Evolutionary conservation across 2,113 vertebrate species (phyloP), one percentile per base, ranked within the genome.

Genomic region (Corapipo altera): DNA sequence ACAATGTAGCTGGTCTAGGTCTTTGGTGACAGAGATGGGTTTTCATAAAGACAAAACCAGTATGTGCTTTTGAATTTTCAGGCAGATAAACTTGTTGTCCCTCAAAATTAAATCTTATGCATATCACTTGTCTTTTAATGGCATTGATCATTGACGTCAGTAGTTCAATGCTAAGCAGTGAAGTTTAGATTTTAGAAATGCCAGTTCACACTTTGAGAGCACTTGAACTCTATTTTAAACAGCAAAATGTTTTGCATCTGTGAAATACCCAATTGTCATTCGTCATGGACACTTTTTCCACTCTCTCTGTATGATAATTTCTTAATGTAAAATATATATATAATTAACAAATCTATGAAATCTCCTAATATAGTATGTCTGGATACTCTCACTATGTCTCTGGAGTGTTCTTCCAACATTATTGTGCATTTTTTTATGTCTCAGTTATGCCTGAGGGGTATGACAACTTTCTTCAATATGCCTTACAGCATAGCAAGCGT

Each of bases 401-500:
- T 78, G 66, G 39, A 71, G 24, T 79, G 57, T 91, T 93, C 75
- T 48, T 94, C 64, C 89, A 43, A 92, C 54, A 92, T 89, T 92
- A 39, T 91, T 91, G 54, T 77, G 77, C 55, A 71, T 73, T 94
- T 96, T 87, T 77, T 43, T 82, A 52, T 97, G 79, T 73, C 80
- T 96, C 92, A 72, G 41, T 94, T 97, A 95, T 90, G 84, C 91
- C 69, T 89, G 72, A 92, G 79, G 81, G 95, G 70, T 81, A 89
- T 96, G 95, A 95, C 97, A 95, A 94, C 86, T 96, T 96, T 85
- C 69, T 96, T 76, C 74, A 78, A 6, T 95, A 85, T 70, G 82
- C 95, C 89, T 92, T 92, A 84, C 9, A 95, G 90, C 84, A 89
- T 78, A 97, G 96, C 82, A 91, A 71, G 74, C 12, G 96, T 98